Conservation (phyloP, 1,140 invertebrate species). For the Caenorhabditis latens region DNA sequence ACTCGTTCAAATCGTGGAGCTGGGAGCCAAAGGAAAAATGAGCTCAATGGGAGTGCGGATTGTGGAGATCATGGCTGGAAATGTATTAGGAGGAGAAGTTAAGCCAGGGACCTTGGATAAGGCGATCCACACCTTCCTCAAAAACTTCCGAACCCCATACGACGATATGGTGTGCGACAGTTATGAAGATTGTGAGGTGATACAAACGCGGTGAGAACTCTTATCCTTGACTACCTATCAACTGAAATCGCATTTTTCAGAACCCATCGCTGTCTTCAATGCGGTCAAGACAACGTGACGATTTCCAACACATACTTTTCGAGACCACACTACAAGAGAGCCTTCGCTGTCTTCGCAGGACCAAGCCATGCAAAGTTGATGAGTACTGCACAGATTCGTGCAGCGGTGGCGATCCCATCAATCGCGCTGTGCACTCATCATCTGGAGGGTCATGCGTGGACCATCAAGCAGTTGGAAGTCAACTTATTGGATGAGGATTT, state of each 20-base stretch:
- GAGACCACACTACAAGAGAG: not conserved
- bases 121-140: too few species aligned
- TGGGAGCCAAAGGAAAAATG: too few species aligned
- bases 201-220: too few species aligned
- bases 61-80: too few species aligned
- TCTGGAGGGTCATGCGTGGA: not conserved
- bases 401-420: not conserved
- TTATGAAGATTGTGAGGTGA: too few species aligned
- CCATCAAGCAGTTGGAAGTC: not conserved
- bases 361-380: not conserved
- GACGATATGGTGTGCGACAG: too few species aligned
- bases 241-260: not conserved
- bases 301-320: not conserved
- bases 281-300: not conserved
- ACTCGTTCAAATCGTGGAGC: too few species aligned
- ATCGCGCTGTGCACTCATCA: not conserved
- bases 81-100: too few species aligned
- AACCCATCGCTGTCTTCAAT: not conserved
- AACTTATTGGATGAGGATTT: not conserved
- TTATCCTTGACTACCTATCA: too few species aligned
- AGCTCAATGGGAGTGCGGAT: too few species aligned
- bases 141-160: too few species aligned
- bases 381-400: not conserved
- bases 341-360: not conserved
- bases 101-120: too few species aligned